Evolutionary conservation across 2,888 invertebrate genomes (phyloP), one percentile per base, ranked within the genome.

Genomic region (Chalcis sispes): DNA sequence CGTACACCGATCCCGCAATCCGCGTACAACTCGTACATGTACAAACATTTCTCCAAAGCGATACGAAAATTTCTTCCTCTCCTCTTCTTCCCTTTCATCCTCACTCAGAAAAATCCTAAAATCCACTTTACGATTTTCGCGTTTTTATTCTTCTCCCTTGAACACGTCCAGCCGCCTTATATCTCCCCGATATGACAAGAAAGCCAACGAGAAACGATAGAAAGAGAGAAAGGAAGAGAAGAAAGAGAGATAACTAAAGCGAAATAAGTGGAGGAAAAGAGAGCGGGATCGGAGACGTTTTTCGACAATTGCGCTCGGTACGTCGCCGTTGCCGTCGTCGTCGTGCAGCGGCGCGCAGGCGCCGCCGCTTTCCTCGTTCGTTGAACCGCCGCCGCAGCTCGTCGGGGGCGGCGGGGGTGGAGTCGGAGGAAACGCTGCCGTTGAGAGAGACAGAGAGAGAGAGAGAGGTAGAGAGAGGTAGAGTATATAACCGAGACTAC

Each of bases 361-460:
- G 87, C 84, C 80, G 80, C 79, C 80, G 81, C 75, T 46, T 56
- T 82, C 85, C 82, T 85, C 85, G 87, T 87, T 86, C 87, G 86
- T 87, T 87, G 87, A 87, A 87, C 87, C 84, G 82, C 81, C 80
- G 46, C 65, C 76, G 75, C 66, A 27, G 40, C 10, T 29, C 1
- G 10, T 61, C n/a, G 50, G 58, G 67, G 27, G 54, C 46, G 20
- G 52, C 42, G 67, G 23, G 23, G 70, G 58, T 70, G 65, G 65
- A 71, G 62, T 67, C 67, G 73, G 62, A 62, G 23, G 78, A 75
- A 70, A 29, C 66, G 75, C 10, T 29, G 65, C 32, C 64, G 18
- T 3, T 23, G 58, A 8, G 23, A 59, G 32, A 40, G 64, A 64
- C 52, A 46, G 58, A 46, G 40, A 50, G 59, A 59, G 48, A 56